Evolutionary conservation across 2,113 vertebrate species (phyloP), one percentile per base, ranked within the genome.

Genomic region (Mus pahari): DNA sequence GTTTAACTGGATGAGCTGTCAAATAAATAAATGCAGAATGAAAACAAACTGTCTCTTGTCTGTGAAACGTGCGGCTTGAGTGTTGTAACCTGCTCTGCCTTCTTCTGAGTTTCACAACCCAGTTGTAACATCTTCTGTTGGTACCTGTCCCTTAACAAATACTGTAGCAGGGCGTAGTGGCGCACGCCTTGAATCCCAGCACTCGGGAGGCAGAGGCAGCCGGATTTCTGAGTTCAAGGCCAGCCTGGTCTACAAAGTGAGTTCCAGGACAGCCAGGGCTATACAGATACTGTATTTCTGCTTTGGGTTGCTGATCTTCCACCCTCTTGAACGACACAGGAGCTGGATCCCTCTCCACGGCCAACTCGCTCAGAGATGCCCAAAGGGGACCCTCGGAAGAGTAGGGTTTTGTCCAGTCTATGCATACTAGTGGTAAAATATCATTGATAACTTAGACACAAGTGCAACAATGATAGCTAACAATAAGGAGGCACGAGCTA

Each of bases 1-100:
- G 97, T 96, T 98, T 86, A 98, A 97, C 96, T 98, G 97, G 98
- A 98, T 98, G 86, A 98, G 98, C 98, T 98, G 98, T 94, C 94
- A 96, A 98, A 99, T 99, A 98, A 97, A 98, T 97, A 98, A 97
- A 98, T 97, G 96, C 95, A 94, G 86, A 98, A 83, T 96, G 97
- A 96, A 98, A 97, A 95, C n/a, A 93, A 93, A 66, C 70, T 77
- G 81, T 92, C 86, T 95, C 73, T 86, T 92, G 71, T 86, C 24
- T 13, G 26, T 42, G 17, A 62, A 74, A 16, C 31, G 17, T 36
- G 45, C 19, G 45, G 31, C 89, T 36, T 81, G 60, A 28, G 4
- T 62, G 82, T 83, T 68, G 17, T 9, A 22, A 16, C 31, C 0
- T 2, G 16, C 48, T 74, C 78, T 45, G 20, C 70, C 74, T 42